phyloP scores from a whole-genome alignment of 2,113 vertebrate species.

The Camarhynchus parvulus region DNA sequence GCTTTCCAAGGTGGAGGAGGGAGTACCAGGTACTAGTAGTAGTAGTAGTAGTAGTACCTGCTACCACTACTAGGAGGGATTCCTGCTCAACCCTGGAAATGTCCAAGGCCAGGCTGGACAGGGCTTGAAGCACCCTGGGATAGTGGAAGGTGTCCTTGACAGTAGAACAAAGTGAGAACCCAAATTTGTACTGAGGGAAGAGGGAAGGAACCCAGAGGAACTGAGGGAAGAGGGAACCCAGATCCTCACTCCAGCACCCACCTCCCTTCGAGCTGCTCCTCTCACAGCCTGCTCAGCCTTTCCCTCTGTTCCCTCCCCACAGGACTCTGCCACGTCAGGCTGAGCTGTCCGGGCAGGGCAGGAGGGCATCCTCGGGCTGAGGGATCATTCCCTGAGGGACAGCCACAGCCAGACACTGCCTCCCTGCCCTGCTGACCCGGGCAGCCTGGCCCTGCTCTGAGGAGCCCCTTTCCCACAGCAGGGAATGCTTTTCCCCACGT shows the following conservation, averaged over 20 bases:
- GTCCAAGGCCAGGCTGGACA: not conserved
- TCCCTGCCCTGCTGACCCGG: not conserved
- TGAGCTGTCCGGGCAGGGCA: not conserved
- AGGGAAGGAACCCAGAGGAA: not conserved
- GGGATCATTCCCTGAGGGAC: not conserved
- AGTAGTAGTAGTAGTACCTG: not conserved
- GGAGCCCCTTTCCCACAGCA: not conserved
- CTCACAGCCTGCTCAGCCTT: not conserved
- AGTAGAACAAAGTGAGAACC: not conserved
- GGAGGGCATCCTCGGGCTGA: not conserved
- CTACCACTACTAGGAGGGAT: not conserved
- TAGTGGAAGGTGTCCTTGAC: not conserved
- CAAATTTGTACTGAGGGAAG: no score
- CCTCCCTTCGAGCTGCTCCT: not conserved
- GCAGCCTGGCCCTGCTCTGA: fast-evolving
- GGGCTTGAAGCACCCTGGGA: not conserved
- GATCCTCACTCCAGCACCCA: not conserved
- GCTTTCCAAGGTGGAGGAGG: not conserved
- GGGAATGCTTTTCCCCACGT: not conserved
- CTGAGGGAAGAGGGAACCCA: not conserved
- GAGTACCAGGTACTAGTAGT: not conserved
- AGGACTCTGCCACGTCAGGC: fast-evolving
- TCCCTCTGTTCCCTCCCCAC: not conserved
- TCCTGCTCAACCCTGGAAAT: not conserved
- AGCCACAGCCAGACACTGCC: fast-evolving